Percentiles rank a stretch among this genome's conserved stretches.
phyloP scores from a whole-genome alignment of 2,113 vertebrate species.

The Ictalurus furcatus region DNA sequence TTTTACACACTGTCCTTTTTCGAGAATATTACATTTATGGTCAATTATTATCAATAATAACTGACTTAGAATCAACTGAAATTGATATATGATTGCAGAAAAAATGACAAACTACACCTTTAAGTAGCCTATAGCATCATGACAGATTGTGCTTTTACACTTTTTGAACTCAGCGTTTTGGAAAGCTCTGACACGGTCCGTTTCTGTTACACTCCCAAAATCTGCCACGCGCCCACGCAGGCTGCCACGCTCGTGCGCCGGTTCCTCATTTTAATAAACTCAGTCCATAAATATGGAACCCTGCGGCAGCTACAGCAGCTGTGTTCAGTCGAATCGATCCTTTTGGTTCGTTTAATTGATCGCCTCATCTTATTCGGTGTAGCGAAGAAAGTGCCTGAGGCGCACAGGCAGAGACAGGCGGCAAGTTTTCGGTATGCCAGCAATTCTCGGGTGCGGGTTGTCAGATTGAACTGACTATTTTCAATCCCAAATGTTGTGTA shows the following conservation, averaged over 20 bases:
- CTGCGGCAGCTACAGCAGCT: constrained; percentile 48
- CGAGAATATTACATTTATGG: background rate
- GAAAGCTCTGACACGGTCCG: constrained; percentile 2
- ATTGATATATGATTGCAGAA: background rate
- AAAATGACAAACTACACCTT: constrained; percentile 1
- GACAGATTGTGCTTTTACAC: constrained; percentile 34
- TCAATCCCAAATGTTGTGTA: background rate
- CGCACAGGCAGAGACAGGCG: constrained; percentile 30
- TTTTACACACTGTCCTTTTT: background rate
- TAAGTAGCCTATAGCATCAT: background rate
- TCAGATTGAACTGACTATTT: background rate
- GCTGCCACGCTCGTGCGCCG: constrained; percentile 13
- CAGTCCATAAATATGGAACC: constrained; percentile 49
- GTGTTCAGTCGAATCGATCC: constrained; percentile 54
- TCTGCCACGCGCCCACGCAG: background rate
- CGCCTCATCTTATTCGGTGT: constrained; percentile 53
- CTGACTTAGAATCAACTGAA: background rate
- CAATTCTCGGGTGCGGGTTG: background rate
- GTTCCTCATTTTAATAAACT: constrained; percentile 54
- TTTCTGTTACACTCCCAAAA: constrained; percentile 4
- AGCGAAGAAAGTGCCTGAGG: constrained; percentile 40
- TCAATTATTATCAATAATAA: background rate
- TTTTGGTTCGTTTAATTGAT: constrained; percentile 56
- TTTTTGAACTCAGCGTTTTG: constrained; percentile 38
- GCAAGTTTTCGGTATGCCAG: constrained; percentile 20